Base-by-base conservation (phyloP, 2,888 invertebrate species). In the Dromius quadrimaculatus region DNA sequence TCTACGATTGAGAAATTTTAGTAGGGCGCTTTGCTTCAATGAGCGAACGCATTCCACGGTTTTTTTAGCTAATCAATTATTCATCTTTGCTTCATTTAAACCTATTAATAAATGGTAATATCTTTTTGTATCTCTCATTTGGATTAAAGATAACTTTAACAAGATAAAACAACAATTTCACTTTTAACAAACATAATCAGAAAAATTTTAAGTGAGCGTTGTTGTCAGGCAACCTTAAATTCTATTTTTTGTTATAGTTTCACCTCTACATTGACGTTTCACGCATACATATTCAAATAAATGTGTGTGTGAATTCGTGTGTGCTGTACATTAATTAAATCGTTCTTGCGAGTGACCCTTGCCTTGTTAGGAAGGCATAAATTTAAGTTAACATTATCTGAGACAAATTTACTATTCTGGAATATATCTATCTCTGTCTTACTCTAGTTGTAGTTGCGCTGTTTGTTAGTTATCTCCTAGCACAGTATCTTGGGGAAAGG, bases 341-440 rank as follows among this genome's bases (percentile, higher is more conserved):
- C 66, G 66, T 66, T 66, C 66, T 66, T 66, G 66, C 41, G 34
- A 17, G 38, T 66, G 66, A 66, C 66, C 66, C 64, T 47, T 45
- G 50, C 23, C 50, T 47, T 20, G 28, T 50, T 47, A 28, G 34
- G 41, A 61, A 63, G 11, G 57, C 66, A 66, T 66, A 66, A 66
- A 66, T 66, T 54, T 41, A 15, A 36, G 66, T 66, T 66, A 66
- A 66, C 66, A 66, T 66, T 66, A 66, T 66, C 66, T 54, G 57
- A 66, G 66, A 66, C 66, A 66, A 66, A 66, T 66, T 66, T 66
- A 66, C 54, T 66, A 66, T 63, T 63, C 63, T 41, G 45, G n/a
- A 17, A 32, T 62, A 6, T 45, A 6, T 11, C 41, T 59, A 17
- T 59, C 19, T 54, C 50, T 28, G 23, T 28, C 28, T 3, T 28